A percentile compares a stretch with the other conserved stretches of the same genome.
These are phyloP conservation scores for Poecilia wingei DNA, from an alignment of 2,797 vertebrate genomes.

Conservation along the genomic window DNA sequence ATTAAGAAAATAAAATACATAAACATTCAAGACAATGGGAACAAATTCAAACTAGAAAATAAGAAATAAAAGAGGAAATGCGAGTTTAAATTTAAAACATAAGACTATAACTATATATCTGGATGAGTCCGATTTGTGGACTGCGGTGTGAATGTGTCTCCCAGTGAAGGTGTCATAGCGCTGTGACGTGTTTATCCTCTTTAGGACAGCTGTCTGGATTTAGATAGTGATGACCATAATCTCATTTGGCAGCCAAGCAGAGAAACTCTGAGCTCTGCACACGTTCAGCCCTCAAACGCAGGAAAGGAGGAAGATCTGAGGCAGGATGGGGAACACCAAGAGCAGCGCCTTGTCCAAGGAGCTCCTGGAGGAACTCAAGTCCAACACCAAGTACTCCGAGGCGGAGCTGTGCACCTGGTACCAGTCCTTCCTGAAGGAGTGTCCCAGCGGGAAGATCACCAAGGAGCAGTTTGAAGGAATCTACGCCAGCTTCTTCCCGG, in stretches of 20 bases:
- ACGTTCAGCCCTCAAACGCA: conserved; percentile 30
- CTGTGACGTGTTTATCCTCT: conserved; percentile 78
- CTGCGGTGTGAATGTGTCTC: conserved; percentile 28
- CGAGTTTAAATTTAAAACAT: neutral
- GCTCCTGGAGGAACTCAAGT: conserved; percentile 90
- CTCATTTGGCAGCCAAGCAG: conserved; percentile 63
- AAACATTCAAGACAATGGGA: neutral
- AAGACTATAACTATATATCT: neutral
- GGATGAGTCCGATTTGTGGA: too few relatives aligned
- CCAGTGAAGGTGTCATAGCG: conserved; percentile 57
- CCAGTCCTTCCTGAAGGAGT: conserved; percentile 90
- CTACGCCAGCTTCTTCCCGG: conserved; percentile 91
- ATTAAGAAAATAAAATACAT: neutral
- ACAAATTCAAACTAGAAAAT: neutral
- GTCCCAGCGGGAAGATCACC: conserved; percentile 88
- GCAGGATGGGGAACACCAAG: conserved; percentile 88
- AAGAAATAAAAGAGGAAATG: neutral
- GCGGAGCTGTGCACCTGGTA: conserved; percentile 90
- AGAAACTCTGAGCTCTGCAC: conserved; percentile 14
- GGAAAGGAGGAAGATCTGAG: conserved; percentile 5
- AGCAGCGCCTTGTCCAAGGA: conserved; percentile 90
- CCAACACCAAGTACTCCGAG: conserved; percentile 89
- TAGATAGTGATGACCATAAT: conserved; percentile 76
- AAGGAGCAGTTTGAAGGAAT: conserved; percentile 90
- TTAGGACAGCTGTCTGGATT: conserved; percentile 76